Evolutionary conservation across 2,113 vertebrate genomes (phyloP), one percentile per base, ranked within the genome.

Genomic region (Xiphophorus couchianus): DNA sequence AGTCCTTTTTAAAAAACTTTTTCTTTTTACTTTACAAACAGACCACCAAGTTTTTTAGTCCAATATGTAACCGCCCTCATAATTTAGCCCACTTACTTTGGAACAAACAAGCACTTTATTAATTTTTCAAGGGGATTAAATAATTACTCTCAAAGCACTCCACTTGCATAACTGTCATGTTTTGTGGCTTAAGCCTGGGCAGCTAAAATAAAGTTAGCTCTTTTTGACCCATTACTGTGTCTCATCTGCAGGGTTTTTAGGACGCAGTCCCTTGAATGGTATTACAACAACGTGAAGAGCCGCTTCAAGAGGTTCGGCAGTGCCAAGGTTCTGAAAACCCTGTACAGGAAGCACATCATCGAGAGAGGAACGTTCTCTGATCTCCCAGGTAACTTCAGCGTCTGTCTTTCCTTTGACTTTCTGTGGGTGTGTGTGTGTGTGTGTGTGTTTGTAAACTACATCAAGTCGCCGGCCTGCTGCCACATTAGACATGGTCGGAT

Each of bases 271-370:
- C 94, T 99, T 73, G 98, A 99, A 90, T 99, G 98, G 98, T 99
- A 97, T 90, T 99, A 99, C 81, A 98, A 94, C 84, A 98, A 97
- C 39, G 97, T 99, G 78, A 99, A 98, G 93, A 97, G 94, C 77
- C 97, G 97, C 63, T 99, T 99, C 92, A 99, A 97, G 83, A 96
- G 96, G 90, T 99, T 98, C 11, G 98, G 98, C 89, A 99, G 98
- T 29, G 97, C 97, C 85, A 99, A 99, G 92, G 98, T 99, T 81
- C 88, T 99, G 88, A 97, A 97, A 91, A 98, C 96, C 74, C 92
- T 99, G 62, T 98, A 97, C 92, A 95, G 94, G 82, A 98, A 98
- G 71, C 97, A 98, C 87, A 95, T 95, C 17, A 90, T 96, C 60
- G 97, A 98, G 84, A 96, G 94, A 0, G 95, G 96, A 62, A 87